Percentiles rank a stretch among this genome's conserved stretches.
phyloP scores from a whole-genome alignment of 2,797 vertebrate species.

The Acrossocheilus wenchowensis region DNA sequence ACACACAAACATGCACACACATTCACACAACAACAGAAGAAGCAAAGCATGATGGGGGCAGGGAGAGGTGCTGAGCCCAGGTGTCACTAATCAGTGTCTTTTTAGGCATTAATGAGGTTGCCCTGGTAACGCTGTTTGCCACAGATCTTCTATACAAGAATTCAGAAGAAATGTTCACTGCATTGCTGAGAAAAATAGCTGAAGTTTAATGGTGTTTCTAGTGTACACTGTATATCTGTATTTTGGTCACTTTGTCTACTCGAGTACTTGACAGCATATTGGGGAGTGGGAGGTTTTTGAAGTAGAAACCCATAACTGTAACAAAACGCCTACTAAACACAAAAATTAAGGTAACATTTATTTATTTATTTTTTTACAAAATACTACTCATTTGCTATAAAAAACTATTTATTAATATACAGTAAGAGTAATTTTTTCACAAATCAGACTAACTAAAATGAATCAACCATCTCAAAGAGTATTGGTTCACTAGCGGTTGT shows the following conservation, averaged over 20 bases:
- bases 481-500: too few species aligned
- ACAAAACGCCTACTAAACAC: too few species aligned
- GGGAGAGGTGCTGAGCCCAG: slow-evolving; percentile 34
- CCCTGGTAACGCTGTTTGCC: slow-evolving; percentile 18
- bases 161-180: neutral
- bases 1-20: slow-evolving; percentile 12
- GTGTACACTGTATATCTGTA: neutral
- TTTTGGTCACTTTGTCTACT: too few species aligned
- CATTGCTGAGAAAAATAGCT: neutral
- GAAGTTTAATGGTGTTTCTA: neutral
- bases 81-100: slow-evolving; percentile 49
- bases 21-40: neutral
- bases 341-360: neutral
- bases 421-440: neutral
- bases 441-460: neutral
- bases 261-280: too few species aligned
- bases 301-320: too few species aligned
- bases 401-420: neutral
- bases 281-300: too few species aligned
- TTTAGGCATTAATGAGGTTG: slow-evolving; percentile 53
- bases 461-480: neutral
- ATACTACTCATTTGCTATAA: neutral
- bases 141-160: neutral
- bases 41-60: slow-evolving; percentile 16
- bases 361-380: neutral